Base-by-base conservation (phyloP, 1,140 invertebrate genomes). In the Papilio glaucus region DNA sequence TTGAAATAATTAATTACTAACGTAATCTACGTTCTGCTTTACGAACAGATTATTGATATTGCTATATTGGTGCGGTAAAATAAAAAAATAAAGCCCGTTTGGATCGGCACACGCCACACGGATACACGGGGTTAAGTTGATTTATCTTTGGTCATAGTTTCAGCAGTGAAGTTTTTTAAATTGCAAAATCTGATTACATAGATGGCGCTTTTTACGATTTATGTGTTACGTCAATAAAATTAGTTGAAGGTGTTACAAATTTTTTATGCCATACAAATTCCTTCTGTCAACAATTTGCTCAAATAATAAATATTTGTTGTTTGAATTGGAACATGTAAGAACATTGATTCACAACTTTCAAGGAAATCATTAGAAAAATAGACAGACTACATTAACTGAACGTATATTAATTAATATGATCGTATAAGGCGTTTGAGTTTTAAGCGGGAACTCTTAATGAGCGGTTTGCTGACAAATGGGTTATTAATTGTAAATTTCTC, bases 401-500 rank as follows among this genome's bases (percentile, higher is more conserved):
- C 9, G 37, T 65, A 39, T 65, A 65, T 41, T 37, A 65, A 65
- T 65, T 65, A 65, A 65, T 12, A 65, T 21, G 1, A 13, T 39
- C 62, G 1, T 65, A 65, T 24, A 65, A 38, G 62, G 62, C 62
- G 62, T 21, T 24, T 37, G 1, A 33, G 37, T 38, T 41, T 65
- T 18, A 39, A 38, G 15, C 62, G 33, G 15, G 62, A 21, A 39
- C 15, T 33, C 9, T 38, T 65, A 38, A 65, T 65, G n/a, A 65
- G n/a, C 15, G 33, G 29, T 62, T 63, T 9, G 62, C 62, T 69
- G 72, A 77, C 77, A 80, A 76, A 80, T 78, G 78, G 67, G 49
- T 72, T 78, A 41, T 63, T 76, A 77, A 85, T 81, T 81, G 77
- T 79, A 78, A 74, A 73, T 74, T 86, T 85, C 84, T 63, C 83